Percentiles rank a stretch among this genome's conserved stretches.
These are phyloP conservation scores for Ciona savignyi DNA, from an alignment of 23 tunicate genomes.

Conservation along the genomic window DNA sequence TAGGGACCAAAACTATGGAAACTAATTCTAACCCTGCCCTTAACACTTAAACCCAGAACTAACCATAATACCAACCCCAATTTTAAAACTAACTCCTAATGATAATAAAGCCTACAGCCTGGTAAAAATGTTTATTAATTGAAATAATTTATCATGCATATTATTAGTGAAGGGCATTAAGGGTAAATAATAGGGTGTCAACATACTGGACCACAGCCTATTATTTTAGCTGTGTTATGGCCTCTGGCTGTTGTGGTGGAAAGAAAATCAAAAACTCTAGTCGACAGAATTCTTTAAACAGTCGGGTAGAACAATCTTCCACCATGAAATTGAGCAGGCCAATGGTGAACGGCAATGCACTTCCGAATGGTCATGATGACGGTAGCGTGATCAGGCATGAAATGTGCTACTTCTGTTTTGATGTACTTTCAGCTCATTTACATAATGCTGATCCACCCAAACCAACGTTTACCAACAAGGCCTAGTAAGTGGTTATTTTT, in stretches of 20 bases:
- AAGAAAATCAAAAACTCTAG: conserved; percentile 1
- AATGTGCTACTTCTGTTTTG: conserved; percentile 91
- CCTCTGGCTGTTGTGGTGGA: conserved; percentile 45
- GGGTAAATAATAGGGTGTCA: no score
- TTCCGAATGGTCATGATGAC: conserved; percentile 1
- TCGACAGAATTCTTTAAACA: not conserved
- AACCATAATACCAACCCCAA: no score
- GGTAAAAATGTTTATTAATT: no score
- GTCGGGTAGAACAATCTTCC: not conserved
- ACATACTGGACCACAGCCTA: no score
- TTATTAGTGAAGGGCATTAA: no score
- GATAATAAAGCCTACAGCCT: no score
- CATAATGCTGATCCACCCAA: conserved; percentile 27
- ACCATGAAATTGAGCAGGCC: not conserved
- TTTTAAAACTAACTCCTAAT: no score
- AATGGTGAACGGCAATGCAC: not conserved
- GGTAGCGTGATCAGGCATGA: conserved; percentile 29
- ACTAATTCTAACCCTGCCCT: no score
- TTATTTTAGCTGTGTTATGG: conserved; percentile 25
- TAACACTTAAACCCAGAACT: no score
- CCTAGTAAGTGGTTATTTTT: conserved; percentile 43
- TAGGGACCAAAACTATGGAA: no score
- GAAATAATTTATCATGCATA: no score
- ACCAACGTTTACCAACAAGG: conserved; percentile 77
- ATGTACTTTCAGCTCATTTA: conserved; percentile 55